Conservation (phyloP, 2,113 vertebrate genomes). For the Sinocyclocheilus maitianheensis region DNA sequence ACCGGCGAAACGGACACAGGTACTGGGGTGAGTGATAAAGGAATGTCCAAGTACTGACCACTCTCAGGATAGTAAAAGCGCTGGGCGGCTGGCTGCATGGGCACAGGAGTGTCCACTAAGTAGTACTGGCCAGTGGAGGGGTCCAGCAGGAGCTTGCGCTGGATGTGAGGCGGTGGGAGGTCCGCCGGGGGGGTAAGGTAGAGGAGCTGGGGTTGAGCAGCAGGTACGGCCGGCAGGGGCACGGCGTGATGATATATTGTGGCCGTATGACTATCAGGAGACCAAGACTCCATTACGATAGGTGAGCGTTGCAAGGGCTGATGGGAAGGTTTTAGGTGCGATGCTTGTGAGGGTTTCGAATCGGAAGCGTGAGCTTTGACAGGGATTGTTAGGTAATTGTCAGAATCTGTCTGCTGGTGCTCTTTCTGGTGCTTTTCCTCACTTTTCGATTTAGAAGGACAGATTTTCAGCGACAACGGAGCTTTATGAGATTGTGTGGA, state of each 20-base stretch:
- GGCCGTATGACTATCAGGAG: conserved; percentile 66
- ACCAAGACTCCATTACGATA: conserved; percentile 66
- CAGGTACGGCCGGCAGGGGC: conserved; percentile 57
- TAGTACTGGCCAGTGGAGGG: conserved; percentile 93
- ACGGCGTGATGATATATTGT: conserved; percentile 75
- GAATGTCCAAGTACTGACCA: conserved; percentile 94
- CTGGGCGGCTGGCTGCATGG: conserved; percentile 80
- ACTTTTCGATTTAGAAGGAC: conserved; percentile 54
- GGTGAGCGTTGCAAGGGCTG: conserved; percentile 61
- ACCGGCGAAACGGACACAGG: conserved; percentile 70
- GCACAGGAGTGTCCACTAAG: conserved; percentile 89
- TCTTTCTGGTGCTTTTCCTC: conserved; percentile 61
- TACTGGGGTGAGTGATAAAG: conserved; percentile 75
- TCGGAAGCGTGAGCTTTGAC: conserved; percentile 67
- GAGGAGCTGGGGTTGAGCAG: conserved; percentile 70
- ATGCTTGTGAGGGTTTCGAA: conserved; percentile 55
- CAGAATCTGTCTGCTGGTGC: conserved; percentile 73
- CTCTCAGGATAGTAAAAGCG: conserved; percentile 93
- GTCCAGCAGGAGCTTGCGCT: conserved; percentile 92
- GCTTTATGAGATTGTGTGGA: conserved; percentile 40
- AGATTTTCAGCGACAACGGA: conserved; percentile 72
- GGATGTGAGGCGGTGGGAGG: conserved; percentile 73
- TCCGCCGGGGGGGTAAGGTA: conserved; percentile 77
- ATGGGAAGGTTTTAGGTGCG: conserved; percentile 41
- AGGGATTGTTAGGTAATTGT: conserved; percentile 87